These are phyloP conservation scores for Gymnocheta viridis DNA, from an alignment of 2,888 invertebrate species.

Conservation along the genomic window DNA sequence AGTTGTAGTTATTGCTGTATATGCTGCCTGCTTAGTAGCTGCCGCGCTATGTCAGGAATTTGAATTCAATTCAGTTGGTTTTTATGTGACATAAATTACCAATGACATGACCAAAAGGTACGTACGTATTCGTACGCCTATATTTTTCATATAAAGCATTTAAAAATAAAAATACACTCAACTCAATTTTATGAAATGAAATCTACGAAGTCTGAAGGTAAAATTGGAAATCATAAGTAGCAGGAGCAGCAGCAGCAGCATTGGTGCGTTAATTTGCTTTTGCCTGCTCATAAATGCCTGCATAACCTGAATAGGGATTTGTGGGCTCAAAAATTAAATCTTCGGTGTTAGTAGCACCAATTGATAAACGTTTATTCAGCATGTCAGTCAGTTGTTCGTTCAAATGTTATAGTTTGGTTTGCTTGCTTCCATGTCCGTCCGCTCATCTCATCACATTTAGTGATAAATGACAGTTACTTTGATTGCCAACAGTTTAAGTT, in stretches of 20 bases:
- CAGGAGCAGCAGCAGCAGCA: conserved; percentile 51
- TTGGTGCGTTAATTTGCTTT: conserved; percentile 67
- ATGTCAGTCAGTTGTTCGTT: conserved; percentile 58
- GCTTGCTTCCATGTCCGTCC: conserved; percentile 18
- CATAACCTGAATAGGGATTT: conserved; percentile 58
- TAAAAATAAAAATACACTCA: conserved; percentile 32
- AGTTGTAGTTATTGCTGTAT: conserved; percentile 9
- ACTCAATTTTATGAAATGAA: conserved; percentile 5
- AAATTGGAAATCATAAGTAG: conserved; percentile 59
- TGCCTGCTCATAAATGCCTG: conserved; percentile 62
- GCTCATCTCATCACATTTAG: conserved; percentile 58
- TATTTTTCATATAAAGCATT: conserved; percentile 36
- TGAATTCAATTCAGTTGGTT: conserved; percentile 78
- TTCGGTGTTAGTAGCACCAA: conserved; percentile 59
- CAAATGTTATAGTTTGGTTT: conserved; percentile 32
- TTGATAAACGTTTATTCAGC: conserved; percentile 57
- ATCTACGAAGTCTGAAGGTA: conserved; percentile 34
- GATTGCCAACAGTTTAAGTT: conserved; percentile 60
- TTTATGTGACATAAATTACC: conserved; percentile 80
- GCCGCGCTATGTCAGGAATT: conserved; percentile 78
- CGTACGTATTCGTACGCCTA: conserved; percentile 2
- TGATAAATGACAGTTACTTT: conserved; percentile 65
- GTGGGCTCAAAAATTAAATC: conserved; percentile 49
- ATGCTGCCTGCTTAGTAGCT: conserved; percentile 56
- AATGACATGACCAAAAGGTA: conserved; percentile 75